Base-by-base conservation (phyloP, 2,888 invertebrate species). In the Gryllus longicercus region DNA sequence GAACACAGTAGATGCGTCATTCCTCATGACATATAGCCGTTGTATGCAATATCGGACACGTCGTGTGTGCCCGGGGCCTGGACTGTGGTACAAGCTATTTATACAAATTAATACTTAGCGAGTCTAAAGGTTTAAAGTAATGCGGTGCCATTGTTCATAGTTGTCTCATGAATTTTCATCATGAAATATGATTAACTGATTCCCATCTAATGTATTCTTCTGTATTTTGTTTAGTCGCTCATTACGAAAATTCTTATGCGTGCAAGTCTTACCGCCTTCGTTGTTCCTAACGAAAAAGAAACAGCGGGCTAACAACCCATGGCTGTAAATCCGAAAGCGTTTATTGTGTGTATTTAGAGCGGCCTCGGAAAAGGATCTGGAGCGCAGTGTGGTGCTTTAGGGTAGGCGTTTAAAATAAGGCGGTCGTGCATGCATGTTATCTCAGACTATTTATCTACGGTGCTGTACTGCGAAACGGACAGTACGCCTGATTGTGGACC, bases 101-200 rank as follows among this genome's bases (percentile, higher is more conserved):
- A 63, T n/a, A 63, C 63, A 63, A 63, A 63, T 63, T 14, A 63
- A 63, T n/a, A 14, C 63, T 14, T n/a, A 63, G 63, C 14, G 14
- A 63, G 14, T 63, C 63, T 63, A 14, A 63, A 63, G 63, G 63
- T 63, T 63, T n/a, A n/a, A 63, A 63, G n/a, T 4, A 63, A n/a
- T n/a, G n/a, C 63, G 63, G 63, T 63, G 63, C 63, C 63, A 63
- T 63, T 63, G 63, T 63, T 63, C n/a, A 8, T n/a, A 63, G n/a
- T 63, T 63, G 63, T n/a, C 63, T 63, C 63, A 63, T 63, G 63
- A 63, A 63, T 63, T 63, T 63, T 63, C n/a, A 63, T 63, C 12
- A 63, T 4, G n/a, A 63, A 63, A 63, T 14, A 63, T 18, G n/a
- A 63, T n/a, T 63, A n/a, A 63, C 63, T 18, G 63, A 63, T 63